Evolutionary conservation across 1,140 invertebrate species (phyloP).

Genomic region (Hydropsyche tenuis): DNA sequence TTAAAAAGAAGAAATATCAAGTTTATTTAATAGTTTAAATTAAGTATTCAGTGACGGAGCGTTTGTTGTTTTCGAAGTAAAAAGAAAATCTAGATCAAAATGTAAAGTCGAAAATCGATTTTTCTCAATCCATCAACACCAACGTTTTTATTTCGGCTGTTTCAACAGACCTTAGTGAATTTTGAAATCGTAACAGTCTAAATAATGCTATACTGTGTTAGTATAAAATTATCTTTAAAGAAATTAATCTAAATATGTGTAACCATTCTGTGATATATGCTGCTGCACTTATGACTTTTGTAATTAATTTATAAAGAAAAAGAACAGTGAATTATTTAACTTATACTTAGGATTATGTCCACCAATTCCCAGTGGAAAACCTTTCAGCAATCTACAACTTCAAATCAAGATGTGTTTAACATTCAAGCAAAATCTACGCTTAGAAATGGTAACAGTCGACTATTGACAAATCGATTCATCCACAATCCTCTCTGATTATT

Average conservation of each 20-base stretch:
- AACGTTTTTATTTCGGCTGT: not conserved
- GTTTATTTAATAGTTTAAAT: too few relatives aligned
- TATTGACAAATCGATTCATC: too few relatives aligned
- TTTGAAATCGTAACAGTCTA: slow-evolving; percentile 34
- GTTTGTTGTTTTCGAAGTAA: slow-evolving; percentile 7
- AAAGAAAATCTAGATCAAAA: too few relatives aligned
- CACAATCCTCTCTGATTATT: not conserved
- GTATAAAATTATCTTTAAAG: not conserved
- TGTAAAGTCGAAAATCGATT: slow-evolving; percentile 34
- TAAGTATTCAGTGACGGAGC: slow-evolving; percentile 4
- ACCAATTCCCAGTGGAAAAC: slow-evolving; percentile 91
- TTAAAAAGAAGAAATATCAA: too few relatives aligned
- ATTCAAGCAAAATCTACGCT: slow-evolving; percentile 58
- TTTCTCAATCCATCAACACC: not conserved
- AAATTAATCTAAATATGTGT: slow-evolving; percentile 44
- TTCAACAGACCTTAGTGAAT: slow-evolving; percentile 28
- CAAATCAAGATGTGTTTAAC: slow-evolving; percentile 61
- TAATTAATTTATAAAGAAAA: slow-evolving; percentile 52
- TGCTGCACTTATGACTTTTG: slow-evolving; percentile 52
- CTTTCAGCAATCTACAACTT: slow-evolving; percentile 80
- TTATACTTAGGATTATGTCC: slow-evolving; percentile 67
- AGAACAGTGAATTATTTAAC: slow-evolving; percentile 42
- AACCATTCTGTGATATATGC: slow-evolving; percentile 63
- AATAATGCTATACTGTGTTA: slow-evolving; percentile 33
- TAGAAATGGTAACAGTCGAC: slow-evolving; percentile 62